Conservation (phyloP, 1,140 invertebrate genomes). For the Diachasmimorpha longicaudata region DNA sequence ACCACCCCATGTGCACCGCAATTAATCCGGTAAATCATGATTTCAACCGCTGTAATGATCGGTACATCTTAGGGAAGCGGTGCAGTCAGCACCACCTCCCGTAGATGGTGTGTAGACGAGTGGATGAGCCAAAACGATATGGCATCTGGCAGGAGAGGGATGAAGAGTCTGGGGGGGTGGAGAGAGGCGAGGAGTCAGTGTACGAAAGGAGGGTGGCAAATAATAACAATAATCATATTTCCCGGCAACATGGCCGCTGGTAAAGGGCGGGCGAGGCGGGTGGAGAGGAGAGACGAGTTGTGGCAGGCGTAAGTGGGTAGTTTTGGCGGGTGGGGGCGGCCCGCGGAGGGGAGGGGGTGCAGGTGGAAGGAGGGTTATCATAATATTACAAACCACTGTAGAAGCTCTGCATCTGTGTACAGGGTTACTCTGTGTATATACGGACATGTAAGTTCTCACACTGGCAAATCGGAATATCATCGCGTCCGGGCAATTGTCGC, state of each 20-base stretch:
- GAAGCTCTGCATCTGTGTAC: constrained; percentile 59
- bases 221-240: constrained; percentile 65
- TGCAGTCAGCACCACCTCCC: too few species aligned
- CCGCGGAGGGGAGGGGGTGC: constrained; percentile 42
- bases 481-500: constrained; percentile 57
- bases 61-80: too few species aligned
- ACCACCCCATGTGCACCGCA: too few species aligned
- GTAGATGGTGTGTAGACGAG: constrained; percentile 22
- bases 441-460: constrained; percentile 25
- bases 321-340: constrained; percentile 17
- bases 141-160: constrained; percentile 24
- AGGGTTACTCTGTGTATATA: constrained; percentile 35
- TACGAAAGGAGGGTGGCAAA: constrained; percentile 55
- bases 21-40: too few species aligned
- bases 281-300: constrained; percentile 12
- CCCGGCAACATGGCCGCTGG: constrained; percentile 62
- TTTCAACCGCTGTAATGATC: too few species aligned
- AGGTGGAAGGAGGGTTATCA: constrained; percentile 56
- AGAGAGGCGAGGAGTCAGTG: constrained; percentile 35
- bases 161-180: constrained; percentile 23
- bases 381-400: constrained; percentile 63
- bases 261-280: constrained; percentile 51
- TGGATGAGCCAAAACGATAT: constrained; percentile 24
- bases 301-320: constrained; percentile 18
- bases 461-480: constrained; percentile 51